Base-by-base conservation (phyloP, 2,113 vertebrate genomes). In the western clawed frog (Xenopus tropicalis) region DNA sequence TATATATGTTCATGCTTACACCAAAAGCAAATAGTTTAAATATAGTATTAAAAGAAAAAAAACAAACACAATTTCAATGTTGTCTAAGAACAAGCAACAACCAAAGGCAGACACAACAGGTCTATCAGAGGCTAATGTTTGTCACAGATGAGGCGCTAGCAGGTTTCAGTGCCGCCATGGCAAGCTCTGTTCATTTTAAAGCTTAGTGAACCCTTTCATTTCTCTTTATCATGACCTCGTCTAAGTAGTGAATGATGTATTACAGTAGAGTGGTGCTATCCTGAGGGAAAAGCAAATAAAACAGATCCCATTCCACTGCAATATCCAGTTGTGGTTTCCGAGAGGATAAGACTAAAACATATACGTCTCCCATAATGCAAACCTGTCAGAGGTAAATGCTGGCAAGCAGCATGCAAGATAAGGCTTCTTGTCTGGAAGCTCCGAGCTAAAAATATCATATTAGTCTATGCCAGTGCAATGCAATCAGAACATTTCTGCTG, bases 221-320 rank as follows among this genome's bases (percentile, higher is more conserved):
- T 71, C 43, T 23, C n/a, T 24, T 29, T 61, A 78, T 46, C 4
- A 54, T 54, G 69, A 78, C 57, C 48, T 81, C 69, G 70, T 77
- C 77, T 54, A 78, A 83, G 77, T 46, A 77, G 16, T 73, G 11
- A 61, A 20, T 51, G 61, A 69, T 69, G 58, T 61, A 64, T 76
- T 75, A 79, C 0, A n/a, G 66, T 63, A 63, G 59, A 56, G 66
- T 61, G 63, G 43, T 79, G 37, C 52, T 0, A n/a, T 71, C 79
- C 70, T 73, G 44, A 71, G 58, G 66, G 78, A 81, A 62, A 81
- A 77, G 69, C 4, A 59, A 11, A 73, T 56, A 59, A 85, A 87
- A 82, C 13, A 77, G 78, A 81, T 81, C 71, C 63, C 63, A 82
- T 82, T 64, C 24, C 70, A 74, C 22, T 37, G 73, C 65, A 82